Evolutionary conservation across 2,888 invertebrate genomes (phyloP).

Genomic region (Xestia rhomboidea): DNA sequence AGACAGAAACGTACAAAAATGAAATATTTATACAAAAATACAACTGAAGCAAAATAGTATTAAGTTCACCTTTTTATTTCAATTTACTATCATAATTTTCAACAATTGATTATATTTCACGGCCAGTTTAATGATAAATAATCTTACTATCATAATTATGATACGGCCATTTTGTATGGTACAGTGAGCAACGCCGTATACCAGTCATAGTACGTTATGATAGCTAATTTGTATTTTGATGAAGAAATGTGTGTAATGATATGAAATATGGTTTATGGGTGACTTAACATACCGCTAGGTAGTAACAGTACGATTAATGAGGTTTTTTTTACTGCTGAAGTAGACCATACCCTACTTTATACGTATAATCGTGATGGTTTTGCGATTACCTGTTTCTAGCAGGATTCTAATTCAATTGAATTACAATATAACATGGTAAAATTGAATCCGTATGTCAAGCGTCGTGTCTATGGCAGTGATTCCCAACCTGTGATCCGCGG

Average conservation of each 20-base stretch:
- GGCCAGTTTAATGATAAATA: conserved; percentile 9
- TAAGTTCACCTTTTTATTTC: neutral
- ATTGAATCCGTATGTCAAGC: neutral
- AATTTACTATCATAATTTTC: conserved; percentile 2
- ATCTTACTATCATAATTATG: neutral
- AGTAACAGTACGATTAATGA: neutral
- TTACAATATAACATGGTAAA: neutral
- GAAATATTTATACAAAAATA: neutral
- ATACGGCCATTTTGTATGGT: conserved; percentile 20
- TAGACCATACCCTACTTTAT: neutral
- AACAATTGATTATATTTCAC: conserved; percentile 19
- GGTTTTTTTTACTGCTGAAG: neutral
- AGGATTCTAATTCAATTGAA: neutral
- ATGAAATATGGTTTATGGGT: neutral
- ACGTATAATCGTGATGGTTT: neutral
- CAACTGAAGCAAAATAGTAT: neutral
- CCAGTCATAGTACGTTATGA: conserved; percentile 18
- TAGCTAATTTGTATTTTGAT: conserved; percentile 9
- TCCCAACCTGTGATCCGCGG: too few relatives aligned
- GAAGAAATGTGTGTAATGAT: neutral
- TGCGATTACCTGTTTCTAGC: neutral
- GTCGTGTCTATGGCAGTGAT: neutral
- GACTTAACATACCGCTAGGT: neutral
- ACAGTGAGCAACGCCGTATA: conserved; percentile 24
- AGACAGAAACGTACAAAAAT: neutral